These are phyloP conservation scores for Lepus timidus DNA, from an alignment of 2,113 vertebrate genomes.

Conservation along the genomic window DNA sequence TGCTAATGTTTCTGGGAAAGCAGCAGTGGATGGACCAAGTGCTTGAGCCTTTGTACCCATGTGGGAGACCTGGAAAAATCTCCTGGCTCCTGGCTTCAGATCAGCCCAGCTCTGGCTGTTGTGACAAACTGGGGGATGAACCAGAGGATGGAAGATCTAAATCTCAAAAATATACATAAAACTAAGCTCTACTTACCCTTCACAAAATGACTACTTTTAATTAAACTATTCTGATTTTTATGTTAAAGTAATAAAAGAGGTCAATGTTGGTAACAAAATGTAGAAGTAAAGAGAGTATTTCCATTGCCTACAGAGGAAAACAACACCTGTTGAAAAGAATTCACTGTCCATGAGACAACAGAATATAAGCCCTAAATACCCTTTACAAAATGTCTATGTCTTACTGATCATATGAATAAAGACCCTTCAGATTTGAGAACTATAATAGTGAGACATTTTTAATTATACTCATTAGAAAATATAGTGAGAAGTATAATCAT, in stretches of 20 bases:
- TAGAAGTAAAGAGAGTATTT: constrained; percentile 74
- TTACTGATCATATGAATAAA: constrained; percentile 14
- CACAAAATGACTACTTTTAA: constrained; percentile 62
- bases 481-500: constrained; percentile 33
- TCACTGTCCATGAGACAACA: constrained; percentile 64
- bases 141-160: no score
- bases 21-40: no score
- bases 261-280: constrained; percentile 73
- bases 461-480: constrained; percentile 72
- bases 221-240: constrained; percentile 65
- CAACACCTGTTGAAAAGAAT: constrained; percentile 75
- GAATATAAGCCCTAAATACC: constrained; percentile 62
- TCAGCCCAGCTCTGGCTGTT: no score
- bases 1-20: no score
- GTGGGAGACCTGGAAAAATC: no score
- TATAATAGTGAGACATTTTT: constrained; percentile 71
- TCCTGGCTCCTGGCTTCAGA: no score
- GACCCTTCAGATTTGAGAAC: constrained; percentile 70
- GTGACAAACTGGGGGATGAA: no score
- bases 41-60: no score
- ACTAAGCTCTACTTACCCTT: not conserved
- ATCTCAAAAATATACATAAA: not conserved
- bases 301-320: constrained; percentile 70
- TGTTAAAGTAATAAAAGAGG: constrained; percentile 65
- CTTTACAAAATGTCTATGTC: constrained; percentile 72